Evolutionary conservation across 2,888 invertebrate species (phyloP).

Genomic region (Metellina segmentata): DNA sequence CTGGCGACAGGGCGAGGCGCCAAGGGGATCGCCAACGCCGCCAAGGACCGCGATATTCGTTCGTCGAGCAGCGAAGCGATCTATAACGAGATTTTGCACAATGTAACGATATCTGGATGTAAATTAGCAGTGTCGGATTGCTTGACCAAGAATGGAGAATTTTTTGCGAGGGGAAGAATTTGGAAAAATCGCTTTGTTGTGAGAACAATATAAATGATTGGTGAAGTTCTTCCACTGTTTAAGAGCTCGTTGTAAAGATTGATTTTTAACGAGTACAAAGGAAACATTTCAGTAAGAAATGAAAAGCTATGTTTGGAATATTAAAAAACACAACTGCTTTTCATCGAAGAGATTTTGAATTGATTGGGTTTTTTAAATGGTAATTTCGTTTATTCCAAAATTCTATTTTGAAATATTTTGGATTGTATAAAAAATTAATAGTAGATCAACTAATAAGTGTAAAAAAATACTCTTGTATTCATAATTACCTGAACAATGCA

Average conservation of each 20-base stretch:
- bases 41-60: conserved; percentile 9
- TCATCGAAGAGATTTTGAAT: no score
- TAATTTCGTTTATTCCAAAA: no score
- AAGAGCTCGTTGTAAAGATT: not conserved
- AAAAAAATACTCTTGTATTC: no score
- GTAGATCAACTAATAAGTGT: no score
- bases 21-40: not conserved
- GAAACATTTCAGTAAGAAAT: not conserved
- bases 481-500: no score
- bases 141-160: not conserved
- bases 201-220: not conserved
- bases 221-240: not conserved
- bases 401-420: no score
- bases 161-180: not conserved
- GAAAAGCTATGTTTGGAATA: not conserved
- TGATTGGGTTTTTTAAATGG: no score
- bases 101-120: conserved; percentile 3
- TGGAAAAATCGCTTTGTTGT: not conserved
- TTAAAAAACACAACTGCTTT: no score
- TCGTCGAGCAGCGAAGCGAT: not conserved
- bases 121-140: conserved; percentile 1
- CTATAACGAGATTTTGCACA: conserved; percentile 2
- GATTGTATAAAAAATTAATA: no score
- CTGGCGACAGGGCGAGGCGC: conserved; percentile 12
- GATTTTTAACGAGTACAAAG: not conserved